Conservation (phyloP, 2,113 vertebrate species). For the Bolborhynchus lineola region DNA sequence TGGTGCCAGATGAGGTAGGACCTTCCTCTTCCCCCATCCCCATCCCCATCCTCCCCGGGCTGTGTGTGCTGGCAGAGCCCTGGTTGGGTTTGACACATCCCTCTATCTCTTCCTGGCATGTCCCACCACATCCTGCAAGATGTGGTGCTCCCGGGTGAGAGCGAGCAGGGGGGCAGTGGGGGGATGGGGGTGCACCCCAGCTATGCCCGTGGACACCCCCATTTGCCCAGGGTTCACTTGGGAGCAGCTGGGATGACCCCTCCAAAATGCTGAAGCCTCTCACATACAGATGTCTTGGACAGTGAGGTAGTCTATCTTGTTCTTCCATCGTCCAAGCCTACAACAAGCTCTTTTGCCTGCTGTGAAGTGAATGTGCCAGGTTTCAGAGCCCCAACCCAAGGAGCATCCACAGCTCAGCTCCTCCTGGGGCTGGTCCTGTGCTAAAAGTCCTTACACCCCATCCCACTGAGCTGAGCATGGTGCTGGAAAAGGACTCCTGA, state of each 20-base stretch:
- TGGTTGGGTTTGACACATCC: background rate
- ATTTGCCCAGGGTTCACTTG: background rate
- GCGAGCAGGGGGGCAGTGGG: background rate
- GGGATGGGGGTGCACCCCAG: background rate
- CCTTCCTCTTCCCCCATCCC: background rate
- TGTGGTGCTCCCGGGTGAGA: background rate
- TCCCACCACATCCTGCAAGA: conserved; percentile 12
- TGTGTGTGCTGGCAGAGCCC: background rate
- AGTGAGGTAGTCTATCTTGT: background rate
- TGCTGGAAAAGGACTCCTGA: background rate
- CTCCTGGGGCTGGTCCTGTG: background rate
- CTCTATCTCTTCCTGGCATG: background rate
- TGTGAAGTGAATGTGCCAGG: background rate
- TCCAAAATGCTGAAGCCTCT: background rate
- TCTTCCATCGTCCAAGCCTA: too few relatives aligned
- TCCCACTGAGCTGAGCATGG: background rate
- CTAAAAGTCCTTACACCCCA: background rate
- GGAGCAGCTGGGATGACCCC: background rate
- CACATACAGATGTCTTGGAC: background rate
- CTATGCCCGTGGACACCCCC: background rate
- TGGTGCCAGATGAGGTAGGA: conserved; percentile 94
- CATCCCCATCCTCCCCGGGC: background rate
- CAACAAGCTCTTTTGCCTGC: background rate
- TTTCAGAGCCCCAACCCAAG: background rate
- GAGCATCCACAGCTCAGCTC: background rate